These are phyloP conservation scores for Poeciliopsis retropinna DNA, from an alignment of 2,113 vertebrate genomes.

Conservation along the genomic window DNA sequence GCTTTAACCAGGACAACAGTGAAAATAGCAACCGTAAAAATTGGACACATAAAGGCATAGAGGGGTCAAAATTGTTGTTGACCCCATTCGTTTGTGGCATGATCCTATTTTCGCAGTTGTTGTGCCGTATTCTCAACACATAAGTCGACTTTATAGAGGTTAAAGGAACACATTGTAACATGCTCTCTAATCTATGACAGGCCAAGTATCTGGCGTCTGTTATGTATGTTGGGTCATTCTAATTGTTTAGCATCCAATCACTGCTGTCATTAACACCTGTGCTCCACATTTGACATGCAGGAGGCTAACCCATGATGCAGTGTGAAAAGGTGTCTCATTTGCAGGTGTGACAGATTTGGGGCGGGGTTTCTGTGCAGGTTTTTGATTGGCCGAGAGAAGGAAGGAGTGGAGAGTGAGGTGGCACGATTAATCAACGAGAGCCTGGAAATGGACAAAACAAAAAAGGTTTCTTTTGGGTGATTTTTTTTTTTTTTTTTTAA, in stretches of 20 bases:
- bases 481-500: too few relatives aligned
- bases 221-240: background rate
- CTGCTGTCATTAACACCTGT: background rate
- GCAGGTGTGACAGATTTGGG: conserved; percentile 7
- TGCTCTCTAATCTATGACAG: background rate
- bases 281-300: background rate
- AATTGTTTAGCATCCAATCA: background rate
- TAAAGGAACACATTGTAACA: background rate
- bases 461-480: conserved; percentile 35
- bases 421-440: conserved; percentile 91
- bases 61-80: too few relatives aligned
- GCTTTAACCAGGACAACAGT: too few relatives aligned
- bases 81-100: too few relatives aligned
- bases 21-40: too few relatives aligned
- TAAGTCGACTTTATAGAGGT: background rate
- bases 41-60: too few relatives aligned
- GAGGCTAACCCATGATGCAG: background rate
- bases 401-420: conserved; percentile 90
- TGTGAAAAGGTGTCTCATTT: background rate
- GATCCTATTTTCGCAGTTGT: too few relatives aligned
- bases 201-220: too few relatives aligned
- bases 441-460: conserved; percentile 84
- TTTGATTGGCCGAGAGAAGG: conserved; percentile 87
- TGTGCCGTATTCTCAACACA: too few relatives aligned
- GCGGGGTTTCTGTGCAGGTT: conserved; percentile 63